A percentile compares a stretch with the other conserved stretches of the same genome.
phyloP scores from a whole-genome alignment of 2,113 vertebrate species.

The Dipodomys merriami region DNA sequence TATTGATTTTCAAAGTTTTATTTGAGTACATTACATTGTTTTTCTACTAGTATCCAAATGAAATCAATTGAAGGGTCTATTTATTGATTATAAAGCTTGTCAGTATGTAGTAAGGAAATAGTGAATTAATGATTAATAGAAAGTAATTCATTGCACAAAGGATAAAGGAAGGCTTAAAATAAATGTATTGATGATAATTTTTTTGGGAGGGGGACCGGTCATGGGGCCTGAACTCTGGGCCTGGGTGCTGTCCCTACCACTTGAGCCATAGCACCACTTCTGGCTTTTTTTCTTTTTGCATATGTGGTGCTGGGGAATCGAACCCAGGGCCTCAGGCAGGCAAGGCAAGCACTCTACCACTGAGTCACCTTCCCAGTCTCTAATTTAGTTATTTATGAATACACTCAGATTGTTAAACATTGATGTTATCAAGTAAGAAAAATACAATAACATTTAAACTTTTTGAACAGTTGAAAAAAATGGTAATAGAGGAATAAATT shows the following conservation, averaged over 20 bases:
- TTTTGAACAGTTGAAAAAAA: not conserved
- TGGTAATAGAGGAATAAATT: not conserved
- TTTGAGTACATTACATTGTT: not conserved
- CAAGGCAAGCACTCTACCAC: no score
- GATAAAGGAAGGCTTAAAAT: not conserved
- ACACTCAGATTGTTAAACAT: not conserved
- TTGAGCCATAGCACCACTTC: no score
- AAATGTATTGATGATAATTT: conserved; percentile 7
- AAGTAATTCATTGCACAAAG: not conserved
- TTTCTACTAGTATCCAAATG: not conserved
- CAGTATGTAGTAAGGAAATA: not conserved
- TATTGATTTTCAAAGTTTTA: not conserved
- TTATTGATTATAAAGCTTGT: not conserved
- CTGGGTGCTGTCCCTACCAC: no score
- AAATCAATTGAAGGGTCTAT: not conserved
- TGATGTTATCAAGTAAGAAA: not conserved
- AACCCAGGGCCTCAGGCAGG: no score
- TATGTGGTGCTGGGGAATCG: no score
- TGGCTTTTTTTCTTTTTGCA: no score
- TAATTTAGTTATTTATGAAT: not conserved
- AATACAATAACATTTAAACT: conserved; percentile 3
- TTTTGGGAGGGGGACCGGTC: no score
- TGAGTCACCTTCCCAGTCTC: no score
- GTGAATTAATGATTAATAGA: not conserved
- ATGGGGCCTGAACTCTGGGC: no score